phyloP scores from a whole-genome alignment of 2,797 vertebrate species.

The Pantherophis alleghaniensis region DNA sequence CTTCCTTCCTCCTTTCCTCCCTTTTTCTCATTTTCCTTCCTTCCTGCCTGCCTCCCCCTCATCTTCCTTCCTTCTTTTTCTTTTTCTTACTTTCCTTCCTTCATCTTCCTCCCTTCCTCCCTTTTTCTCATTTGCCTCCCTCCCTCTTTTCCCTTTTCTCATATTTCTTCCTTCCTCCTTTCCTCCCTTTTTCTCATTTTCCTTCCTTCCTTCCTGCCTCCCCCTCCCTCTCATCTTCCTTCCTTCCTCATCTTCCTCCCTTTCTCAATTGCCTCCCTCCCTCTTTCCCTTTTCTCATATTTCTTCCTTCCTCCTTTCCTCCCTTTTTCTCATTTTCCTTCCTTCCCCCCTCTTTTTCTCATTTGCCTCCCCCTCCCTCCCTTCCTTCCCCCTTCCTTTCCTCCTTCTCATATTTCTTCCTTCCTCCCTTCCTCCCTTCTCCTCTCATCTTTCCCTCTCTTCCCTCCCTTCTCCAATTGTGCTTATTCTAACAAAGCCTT shows the following conservation, averaged over 20 bases:
- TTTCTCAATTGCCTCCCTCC: too few species aligned
- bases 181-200: background rate
- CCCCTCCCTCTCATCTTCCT: background rate
- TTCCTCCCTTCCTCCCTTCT: background rate
- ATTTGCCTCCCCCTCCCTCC: constrained; percentile 39
- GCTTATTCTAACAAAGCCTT: background rate
- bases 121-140: background rate
- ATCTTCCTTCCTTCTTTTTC: background rate
- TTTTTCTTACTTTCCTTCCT: background rate
- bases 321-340: too few species aligned
- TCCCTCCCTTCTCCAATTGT: background rate
- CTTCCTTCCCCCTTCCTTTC: background rate
- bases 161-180: background rate
- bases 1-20: background rate
- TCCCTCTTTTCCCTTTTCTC: background rate
- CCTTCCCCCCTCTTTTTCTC: background rate
- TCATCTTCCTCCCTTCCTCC: too few species aligned
- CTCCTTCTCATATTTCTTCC: background rate
- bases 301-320: too few species aligned
- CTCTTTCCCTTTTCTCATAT: too few species aligned
- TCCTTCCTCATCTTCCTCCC: too few species aligned
- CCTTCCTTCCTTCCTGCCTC: too few species aligned
- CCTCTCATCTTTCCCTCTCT: background rate
- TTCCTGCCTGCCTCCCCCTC: too few species aligned
- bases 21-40: too few species aligned